Base-by-base conservation (phyloP, 2,888 invertebrate genomes). In the Ormia ochracea region DNA sequence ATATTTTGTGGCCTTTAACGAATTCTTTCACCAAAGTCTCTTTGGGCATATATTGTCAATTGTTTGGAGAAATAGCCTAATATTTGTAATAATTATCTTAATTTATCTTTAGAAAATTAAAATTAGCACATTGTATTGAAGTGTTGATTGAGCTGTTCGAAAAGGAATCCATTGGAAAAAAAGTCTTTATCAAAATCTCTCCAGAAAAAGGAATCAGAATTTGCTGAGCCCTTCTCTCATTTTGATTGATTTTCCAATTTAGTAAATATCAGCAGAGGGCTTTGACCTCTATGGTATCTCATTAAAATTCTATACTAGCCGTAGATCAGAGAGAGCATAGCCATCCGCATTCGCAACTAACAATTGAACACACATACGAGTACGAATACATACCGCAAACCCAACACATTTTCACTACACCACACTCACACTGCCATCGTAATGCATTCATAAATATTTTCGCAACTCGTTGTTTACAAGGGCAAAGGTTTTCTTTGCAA, bases 401-500 rank as follows among this genome's bases (percentile, higher is more conserved):
- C 31, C 21, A 14, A 28, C 26, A 28, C 28, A 28, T 31, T 31
- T 31, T 31, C 2, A 31, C 10, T 31, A 2, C 10, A 10, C 4
- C 26, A 50, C n/a, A 17, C 14, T 19, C 9, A 56, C 33, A 63
- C 36, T 41, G 26, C 6, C n/a, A 66, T n/a, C 19, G 17, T 23
- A n/a, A 19, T 45, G 52, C 21, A 28, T 19, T 31, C 73, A 58
- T 38, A 21, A 33, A 43, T 4, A 17, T 38, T 45, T 63, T 63
- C 26, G 19, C 21, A 45, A 54, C n/a, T 65, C 9, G 4, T 14
- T 31, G 17, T 36, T 68, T 52, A 50, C 65, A 80, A 80, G 80
- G 80, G 80, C 76, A 76, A 80, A 73, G 63, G 68, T 68, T 73
- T 76, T 76, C 50, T 48, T 61, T 66, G n/a, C 36, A 56, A 17